A percentile compares a stretch with the other conserved stretches of the same genome.
These are phyloP conservation scores for Hemitrygon akajei DNA, from an alignment of 2,797 vertebrate species.

Conservation along the genomic window DNA sequence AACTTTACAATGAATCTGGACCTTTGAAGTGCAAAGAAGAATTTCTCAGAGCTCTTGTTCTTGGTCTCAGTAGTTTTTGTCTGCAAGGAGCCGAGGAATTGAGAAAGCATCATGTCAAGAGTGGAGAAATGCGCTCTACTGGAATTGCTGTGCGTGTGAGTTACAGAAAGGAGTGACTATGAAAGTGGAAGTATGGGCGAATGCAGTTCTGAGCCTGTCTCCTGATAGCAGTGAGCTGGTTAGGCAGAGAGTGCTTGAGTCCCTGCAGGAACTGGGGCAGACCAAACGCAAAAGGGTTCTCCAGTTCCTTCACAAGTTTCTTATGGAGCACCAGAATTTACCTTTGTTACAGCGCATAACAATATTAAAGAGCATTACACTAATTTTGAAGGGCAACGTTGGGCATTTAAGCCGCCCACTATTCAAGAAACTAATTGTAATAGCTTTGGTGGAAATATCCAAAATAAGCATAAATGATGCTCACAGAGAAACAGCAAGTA, in stretches of 20 bases:
- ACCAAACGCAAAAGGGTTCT: not conserved
- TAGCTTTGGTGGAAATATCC: constrained; percentile 7
- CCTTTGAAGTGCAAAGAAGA: not conserved
- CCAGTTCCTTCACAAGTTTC: not conserved
- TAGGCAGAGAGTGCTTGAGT: not conserved
- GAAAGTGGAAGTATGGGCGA: not conserved
- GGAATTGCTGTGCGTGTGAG: not conserved
- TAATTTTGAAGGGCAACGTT: not conserved
- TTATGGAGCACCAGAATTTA: not conserved
- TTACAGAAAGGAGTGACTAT: not conserved
- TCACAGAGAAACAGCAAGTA: not conserved
- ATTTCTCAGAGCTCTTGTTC: too few relatives aligned
- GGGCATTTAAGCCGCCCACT: not conserved
- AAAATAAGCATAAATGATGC: not conserved
- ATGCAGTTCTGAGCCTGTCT: not conserved
- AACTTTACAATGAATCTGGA: not conserved
- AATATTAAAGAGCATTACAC: not conserved
- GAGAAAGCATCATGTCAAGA: not conserved
- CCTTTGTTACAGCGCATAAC: not conserved
- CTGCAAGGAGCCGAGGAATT: not conserved
- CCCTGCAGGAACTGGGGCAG: constrained; percentile 21
- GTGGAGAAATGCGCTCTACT: not conserved
- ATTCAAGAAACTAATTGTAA: not conserved
- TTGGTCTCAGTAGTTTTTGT: not conserved
- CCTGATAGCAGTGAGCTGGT: not conserved